Base-by-base conservation (phyloP, 2,797 vertebrate genomes). In the Myripristis murdjan region DNA sequence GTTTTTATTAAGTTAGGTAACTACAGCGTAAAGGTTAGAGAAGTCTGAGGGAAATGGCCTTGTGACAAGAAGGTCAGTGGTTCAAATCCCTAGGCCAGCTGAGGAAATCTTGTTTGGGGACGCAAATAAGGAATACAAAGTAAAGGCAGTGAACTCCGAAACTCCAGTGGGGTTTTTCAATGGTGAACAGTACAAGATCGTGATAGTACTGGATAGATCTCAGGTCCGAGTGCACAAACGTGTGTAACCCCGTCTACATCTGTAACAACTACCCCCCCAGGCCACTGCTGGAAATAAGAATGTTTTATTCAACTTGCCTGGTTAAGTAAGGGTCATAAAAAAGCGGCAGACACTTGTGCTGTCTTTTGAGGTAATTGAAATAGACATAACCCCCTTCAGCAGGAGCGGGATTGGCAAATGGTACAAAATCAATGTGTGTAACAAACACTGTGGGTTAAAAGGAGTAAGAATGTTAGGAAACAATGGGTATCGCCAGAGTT, bases 31-130 rank as follows among this genome's bases (percentile, higher is more conserved):
- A 55, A 74, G 52, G 63, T 60, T 51, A 31, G 31, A 26, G 22
- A 55, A 24, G 37, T n/a, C 4, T n/a, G 51, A 59, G 1, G 53
- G 37, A 73, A 65, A 59, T 14, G 51, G 7, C 35, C 75, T 72
- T 33, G 49, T 37, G 20, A 76, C 74, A 81, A 68, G 51, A 53
- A 68, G 47, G 64, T 82, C 77, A 72, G 66, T 49, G 59, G 65
- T 31, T 54, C 37, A 51, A 44, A 64, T 73, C 46, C 33, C 57
- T 58, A 3, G 1, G 31, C 46, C 3, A 43, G 14, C 44, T 52
- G 22, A 33, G 43, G 49, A 33, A 52, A 64, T 43, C 16, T 37
- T 5, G 41, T 22, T 31, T n/a, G 37, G 28, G 18, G 53, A 75
- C 63, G 61, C 15, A 51, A 52, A 63, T 33, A 58, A 52, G 72